A percentile compares a stretch with the other conserved stretches of the same genome.
phyloP scores from a whole-genome alignment of 2,888 invertebrate genomes.

The Colletes collaris region DNA sequence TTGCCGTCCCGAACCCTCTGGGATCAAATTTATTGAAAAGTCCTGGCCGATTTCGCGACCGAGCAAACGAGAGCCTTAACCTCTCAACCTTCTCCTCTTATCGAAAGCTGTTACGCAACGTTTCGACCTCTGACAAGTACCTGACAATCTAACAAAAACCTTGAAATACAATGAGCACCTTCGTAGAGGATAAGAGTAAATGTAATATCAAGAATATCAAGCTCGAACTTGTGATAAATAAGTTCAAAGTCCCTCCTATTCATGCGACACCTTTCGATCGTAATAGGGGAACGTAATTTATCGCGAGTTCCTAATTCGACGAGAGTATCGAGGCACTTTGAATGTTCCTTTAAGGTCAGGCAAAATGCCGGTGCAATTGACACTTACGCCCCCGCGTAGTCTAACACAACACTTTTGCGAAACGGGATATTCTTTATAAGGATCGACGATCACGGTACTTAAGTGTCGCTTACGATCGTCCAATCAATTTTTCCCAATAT shows the following conservation, averaged over 20 bases:
- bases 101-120: neutral
- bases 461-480: conserved; percentile 6
- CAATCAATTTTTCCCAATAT: conserved; percentile 16
- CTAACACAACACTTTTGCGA: conserved; percentile 6
- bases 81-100: neutral
- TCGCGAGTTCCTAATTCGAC: conserved; percentile 1
- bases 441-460: conserved; percentile 13
- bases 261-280: conserved; percentile 1
- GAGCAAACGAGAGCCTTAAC: neutral
- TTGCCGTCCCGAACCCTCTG: neutral
- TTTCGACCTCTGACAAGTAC: no score
- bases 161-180: no score
- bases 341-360: neutral
- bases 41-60: neutral
- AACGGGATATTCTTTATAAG: neutral
- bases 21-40: neutral
- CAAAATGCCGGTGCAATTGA: conserved; percentile 6
- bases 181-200: no score
- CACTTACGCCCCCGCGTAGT: conserved; percentile 6
- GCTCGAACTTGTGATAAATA: no score
- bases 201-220: no score
- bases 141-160: no score
- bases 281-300: neutral
- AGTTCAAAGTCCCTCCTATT: conserved; percentile 3
- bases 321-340: conserved; percentile 7